Percentiles rank a stretch among this genome's conserved stretches.
Conservation (phyloP, 2,888 invertebrate genomes). For the Dryobotodes eremita region DNA sequence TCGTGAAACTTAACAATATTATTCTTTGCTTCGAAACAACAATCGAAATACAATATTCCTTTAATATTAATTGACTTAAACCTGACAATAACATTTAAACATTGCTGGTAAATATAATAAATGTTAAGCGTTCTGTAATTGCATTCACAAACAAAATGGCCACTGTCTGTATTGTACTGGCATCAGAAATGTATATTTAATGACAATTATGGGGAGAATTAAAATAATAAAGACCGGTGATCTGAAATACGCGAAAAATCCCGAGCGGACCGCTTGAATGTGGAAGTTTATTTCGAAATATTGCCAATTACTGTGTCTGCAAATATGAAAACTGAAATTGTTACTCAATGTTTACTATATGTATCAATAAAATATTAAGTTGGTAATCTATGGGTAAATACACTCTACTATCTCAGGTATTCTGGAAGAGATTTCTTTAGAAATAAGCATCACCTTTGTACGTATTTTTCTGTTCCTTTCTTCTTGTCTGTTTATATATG, state of each 20-base stretch:
- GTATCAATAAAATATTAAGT: constrained; percentile 3
- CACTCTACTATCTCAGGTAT: too few relatives aligned
- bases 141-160: constrained; percentile 73
- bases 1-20: constrained; percentile 3
- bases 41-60: constrained; percentile 41
- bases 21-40: constrained; percentile 33
- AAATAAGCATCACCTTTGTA: too few relatives aligned
- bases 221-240: constrained; percentile 56
- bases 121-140: constrained; percentile 64
- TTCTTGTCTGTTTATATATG: too few relatives aligned
- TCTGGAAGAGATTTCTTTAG: too few relatives aligned
- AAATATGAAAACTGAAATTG: constrained; percentile 14
- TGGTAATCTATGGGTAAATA: neutral
- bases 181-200: constrained; percentile 72
- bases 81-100: constrained; percentile 52
- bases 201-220: constrained; percentile 50
- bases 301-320: constrained; percentile 39
- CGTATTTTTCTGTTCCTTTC: too few relatives aligned
- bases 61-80: constrained; percentile 56
- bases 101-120: constrained; percentile 61
- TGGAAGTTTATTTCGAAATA: constrained; percentile 27
- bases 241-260: constrained; percentile 47
- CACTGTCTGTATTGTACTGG: constrained; percentile 42
- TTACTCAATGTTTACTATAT: constrained; percentile 14
- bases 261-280: constrained; percentile 1